phyloP scores from a whole-genome alignment of 2,888 invertebrate genomes.

The Leucophenga montana region DNA sequence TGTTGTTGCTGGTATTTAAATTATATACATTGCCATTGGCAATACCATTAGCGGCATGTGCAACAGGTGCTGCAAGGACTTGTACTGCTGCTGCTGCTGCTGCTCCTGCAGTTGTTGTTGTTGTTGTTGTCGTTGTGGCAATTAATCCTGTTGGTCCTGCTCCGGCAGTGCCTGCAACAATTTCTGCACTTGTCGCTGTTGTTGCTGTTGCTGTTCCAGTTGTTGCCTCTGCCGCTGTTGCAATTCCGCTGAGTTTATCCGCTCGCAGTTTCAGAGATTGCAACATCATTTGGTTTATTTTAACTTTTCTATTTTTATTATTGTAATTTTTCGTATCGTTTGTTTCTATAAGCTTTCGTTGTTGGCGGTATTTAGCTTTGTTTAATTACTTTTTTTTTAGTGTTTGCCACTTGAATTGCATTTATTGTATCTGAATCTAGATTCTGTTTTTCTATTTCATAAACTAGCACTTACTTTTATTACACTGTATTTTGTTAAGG shows the following conservation, averaged over 20 bases:
- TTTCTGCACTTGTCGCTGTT: slow-evolving; percentile 48
- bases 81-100: slow-evolving; percentile 37
- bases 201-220: slow-evolving; percentile 39
- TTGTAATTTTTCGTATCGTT: neutral
- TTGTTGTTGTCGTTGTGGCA: slow-evolving; percentile 42
- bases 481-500: neutral
- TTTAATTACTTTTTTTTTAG: slow-evolving; percentile 17
- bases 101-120: slow-evolving; percentile 34
- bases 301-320: neutral
- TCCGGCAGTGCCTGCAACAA: slow-evolving; percentile 32
- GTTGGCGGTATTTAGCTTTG: neutral
- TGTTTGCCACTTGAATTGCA: slow-evolving; percentile 25
- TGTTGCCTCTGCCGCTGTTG: slow-evolving; percentile 46
- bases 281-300: slow-evolving; percentile 67
- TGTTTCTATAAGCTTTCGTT: neutral
- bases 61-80: slow-evolving; percentile 60
- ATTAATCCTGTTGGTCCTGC: slow-evolving; percentile 40
- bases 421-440: neutral
- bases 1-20: slow-evolving; percentile 47
- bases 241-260: slow-evolving; percentile 67
- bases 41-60: slow-evolving; percentile 58
- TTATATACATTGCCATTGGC: slow-evolving; percentile 47
- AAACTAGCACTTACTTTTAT: neutral
- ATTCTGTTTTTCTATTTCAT: slow-evolving; percentile 3
- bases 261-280: slow-evolving; percentile 70